Evolutionary conservation across 2,888 invertebrate genomes (phyloP).

Genomic region (Drosophila peninsularis): DNA sequence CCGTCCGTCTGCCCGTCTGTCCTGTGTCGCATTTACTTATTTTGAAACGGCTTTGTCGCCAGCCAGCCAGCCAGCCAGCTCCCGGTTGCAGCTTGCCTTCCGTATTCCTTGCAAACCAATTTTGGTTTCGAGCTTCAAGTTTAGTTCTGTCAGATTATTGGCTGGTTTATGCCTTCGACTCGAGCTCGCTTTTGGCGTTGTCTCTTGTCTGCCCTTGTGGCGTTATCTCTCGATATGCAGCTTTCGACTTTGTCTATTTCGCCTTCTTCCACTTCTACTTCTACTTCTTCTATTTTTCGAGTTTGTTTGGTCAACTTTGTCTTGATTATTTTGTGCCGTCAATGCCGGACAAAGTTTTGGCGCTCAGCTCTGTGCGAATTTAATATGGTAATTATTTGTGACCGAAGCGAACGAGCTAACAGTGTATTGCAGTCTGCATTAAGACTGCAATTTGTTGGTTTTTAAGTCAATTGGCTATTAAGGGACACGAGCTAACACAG

Average conservation of each 20-base stretch:
- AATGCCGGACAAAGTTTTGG: slow-evolving; percentile 55
- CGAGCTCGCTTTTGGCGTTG: slow-evolving; percentile 3
- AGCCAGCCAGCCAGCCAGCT: slow-evolving; percentile 22
- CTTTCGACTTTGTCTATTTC: slow-evolving; percentile 2
- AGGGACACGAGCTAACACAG: background rate
- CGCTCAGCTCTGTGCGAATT: slow-evolving; percentile 30
- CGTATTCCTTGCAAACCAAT: slow-evolving; percentile 13
- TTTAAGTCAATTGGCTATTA: slow-evolving; percentile 24
- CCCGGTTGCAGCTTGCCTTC: background rate
- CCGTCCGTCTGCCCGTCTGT: slow-evolving; percentile 24
- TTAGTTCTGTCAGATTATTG: slow-evolving; percentile 65
- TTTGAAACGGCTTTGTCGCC: slow-evolving; percentile 48
- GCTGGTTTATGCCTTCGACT: slow-evolving; percentile 63
- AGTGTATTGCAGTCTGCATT: slow-evolving; percentile 18
- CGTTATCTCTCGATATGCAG: slow-evolving; percentile 70
- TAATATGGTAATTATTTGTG: slow-evolving; percentile 72
- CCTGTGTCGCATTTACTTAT: slow-evolving; percentile 50
- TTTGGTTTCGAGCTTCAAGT: slow-evolving; percentile 28
- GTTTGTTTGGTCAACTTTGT: slow-evolving; percentile 62
- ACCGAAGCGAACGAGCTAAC: slow-evolving; percentile 14
- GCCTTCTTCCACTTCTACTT: background rate
- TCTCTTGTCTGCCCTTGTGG: slow-evolving; percentile 42
- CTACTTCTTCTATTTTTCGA: background rate
- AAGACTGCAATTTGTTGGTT: slow-evolving; percentile 25
- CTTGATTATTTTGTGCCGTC: slow-evolving; percentile 51